Conservation (phyloP, 2,113 vertebrate species). For the Phodopus roborovskii region DNA sequence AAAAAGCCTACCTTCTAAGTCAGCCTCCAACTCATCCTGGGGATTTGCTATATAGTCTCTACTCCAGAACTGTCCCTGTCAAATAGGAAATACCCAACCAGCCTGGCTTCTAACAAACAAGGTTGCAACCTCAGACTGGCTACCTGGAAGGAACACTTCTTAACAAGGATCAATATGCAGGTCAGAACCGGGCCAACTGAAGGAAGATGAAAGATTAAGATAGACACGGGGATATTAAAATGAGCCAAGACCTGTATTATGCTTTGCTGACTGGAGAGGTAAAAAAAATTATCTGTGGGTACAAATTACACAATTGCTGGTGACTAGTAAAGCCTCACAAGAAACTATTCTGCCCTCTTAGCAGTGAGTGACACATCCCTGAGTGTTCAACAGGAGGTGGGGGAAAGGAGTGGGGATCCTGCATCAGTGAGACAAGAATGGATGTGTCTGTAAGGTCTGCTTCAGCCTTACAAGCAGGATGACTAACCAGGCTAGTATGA, state of each 20-base stretch:
- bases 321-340: neutral
- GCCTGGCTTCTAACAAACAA: neutral
- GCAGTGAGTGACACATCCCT: neutral
- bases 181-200: neutral
- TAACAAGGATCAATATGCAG: neutral
- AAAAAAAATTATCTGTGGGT: neutral
- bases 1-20: neutral
- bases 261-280: neutral
- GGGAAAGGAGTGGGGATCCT: neutral
- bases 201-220: neutral
- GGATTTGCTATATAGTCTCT: neutral
- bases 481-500: neutral
- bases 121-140: neutral
- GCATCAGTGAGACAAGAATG: neutral
- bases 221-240: neutral
- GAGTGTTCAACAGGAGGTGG: neutral
- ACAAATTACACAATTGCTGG: slow-evolving; percentile 25
- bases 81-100: neutral
- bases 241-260: neutral
- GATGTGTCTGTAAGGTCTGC: neutral
- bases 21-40: neutral
- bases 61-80: neutral
- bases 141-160: neutral
- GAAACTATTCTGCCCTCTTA: neutral
- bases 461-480: neutral